phyloP scores from a whole-genome alignment of 2,888 invertebrate genomes.

The Eupithecia pulchellata region DNA sequence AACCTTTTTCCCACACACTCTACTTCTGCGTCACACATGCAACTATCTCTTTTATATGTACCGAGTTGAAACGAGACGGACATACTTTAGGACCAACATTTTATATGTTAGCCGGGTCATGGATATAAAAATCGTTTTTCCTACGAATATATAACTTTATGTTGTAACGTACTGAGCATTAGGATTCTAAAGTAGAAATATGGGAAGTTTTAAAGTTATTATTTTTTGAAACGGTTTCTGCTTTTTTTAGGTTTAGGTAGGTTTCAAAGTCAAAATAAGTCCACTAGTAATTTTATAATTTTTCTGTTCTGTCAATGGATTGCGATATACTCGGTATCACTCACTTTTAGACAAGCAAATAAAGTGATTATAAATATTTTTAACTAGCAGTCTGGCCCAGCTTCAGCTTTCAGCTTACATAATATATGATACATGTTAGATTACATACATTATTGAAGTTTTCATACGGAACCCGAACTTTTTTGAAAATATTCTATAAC shows the following conservation, averaged over 20 bases:
- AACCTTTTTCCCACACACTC: slow-evolving; percentile 64
- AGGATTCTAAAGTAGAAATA: slow-evolving; percentile 77
- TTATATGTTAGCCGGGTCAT: slow-evolving; percentile 86
- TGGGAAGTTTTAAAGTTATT: slow-evolving; percentile 63
- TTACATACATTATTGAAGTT: too few species aligned
- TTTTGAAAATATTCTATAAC: too few species aligned
- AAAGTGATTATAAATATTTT: too few species aligned
- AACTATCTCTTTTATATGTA: slow-evolving; percentile 64
- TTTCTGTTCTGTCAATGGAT: not conserved
- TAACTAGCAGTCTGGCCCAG: too few species aligned
- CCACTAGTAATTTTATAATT: not conserved
- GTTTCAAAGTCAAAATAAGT: not conserved
- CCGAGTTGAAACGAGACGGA: slow-evolving; percentile 60
- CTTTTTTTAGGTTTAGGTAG: not conserved
- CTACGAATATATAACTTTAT: slow-evolving; percentile 63
- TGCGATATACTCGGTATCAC: too few species aligned
- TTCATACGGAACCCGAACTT: too few species aligned
- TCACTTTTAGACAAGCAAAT: too few species aligned
- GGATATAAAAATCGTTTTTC: slow-evolving; percentile 85
- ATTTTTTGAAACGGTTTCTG: slow-evolving; percentile 36
- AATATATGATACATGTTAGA: too few species aligned
- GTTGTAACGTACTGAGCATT: slow-evolving; percentile 67
- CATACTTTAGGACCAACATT: slow-evolving; percentile 82
- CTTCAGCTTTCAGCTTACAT: too few species aligned
- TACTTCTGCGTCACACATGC: slow-evolving; percentile 77